These are phyloP conservation scores for Porites lutea DNA, from an alignment of 64 coral and sea anemone species.

Conservation along the genomic window DNA sequence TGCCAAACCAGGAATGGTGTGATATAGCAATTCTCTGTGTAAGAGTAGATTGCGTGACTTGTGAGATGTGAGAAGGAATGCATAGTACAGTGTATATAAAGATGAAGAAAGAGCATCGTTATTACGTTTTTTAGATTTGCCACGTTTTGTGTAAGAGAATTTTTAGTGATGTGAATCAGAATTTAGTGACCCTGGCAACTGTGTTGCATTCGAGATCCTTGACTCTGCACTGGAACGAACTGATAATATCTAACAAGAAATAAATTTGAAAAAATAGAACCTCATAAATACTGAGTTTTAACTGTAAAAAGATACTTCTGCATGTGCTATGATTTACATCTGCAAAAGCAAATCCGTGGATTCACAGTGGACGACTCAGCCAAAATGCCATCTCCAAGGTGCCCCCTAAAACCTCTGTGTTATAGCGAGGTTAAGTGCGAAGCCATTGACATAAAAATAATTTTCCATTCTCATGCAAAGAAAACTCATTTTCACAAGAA, in stretches of 20 bases:
- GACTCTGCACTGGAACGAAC: not conserved
- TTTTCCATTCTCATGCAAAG: no score
- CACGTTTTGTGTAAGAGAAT: not conserved
- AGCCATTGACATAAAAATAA: no score
- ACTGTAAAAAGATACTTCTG: no score
- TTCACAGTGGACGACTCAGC: no score
- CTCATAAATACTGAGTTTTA: no score
- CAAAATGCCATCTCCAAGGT: no score
- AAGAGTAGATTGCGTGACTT: not conserved
- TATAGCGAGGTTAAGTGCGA: no score
- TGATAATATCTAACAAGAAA: not conserved
- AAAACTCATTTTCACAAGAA: no score
- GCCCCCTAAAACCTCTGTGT: no score
- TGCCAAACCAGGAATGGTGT: constrained; percentile 94
- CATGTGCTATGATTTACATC: no score
- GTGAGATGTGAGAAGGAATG: not conserved
- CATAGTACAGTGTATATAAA: not conserved
- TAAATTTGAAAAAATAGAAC: not conserved
- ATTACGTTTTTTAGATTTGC: not conserved
- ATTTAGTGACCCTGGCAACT: not conserved
- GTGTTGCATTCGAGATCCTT: not conserved
- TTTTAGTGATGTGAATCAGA: not conserved
- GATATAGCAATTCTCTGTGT: not conserved
- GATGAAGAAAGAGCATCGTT: not conserved
- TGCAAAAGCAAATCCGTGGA: no score